Evolutionary conservation across 2,888 invertebrate genomes (phyloP).

Genomic region (Coenonympha glycerion): DNA sequence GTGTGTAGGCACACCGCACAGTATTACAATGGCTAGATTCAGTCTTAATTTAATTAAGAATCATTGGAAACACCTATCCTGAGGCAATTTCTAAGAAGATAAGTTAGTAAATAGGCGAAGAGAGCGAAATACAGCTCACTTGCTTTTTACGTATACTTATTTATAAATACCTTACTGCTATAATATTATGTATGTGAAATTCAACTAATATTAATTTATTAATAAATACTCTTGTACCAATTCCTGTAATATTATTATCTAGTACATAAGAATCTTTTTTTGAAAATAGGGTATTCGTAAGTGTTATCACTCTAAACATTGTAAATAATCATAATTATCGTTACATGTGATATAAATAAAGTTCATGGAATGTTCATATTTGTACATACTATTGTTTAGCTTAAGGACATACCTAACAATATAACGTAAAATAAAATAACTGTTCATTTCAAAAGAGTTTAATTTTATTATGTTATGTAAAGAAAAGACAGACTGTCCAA

Average conservation of each 20-base stretch:
- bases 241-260: not conserved
- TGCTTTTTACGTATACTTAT: no score
- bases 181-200: no score
- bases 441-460: slow-evolving; percentile 58
- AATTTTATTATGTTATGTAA: slow-evolving; percentile 28
- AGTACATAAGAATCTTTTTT: not conserved
- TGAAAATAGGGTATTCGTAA: not conserved
- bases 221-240: not conserved
- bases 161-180: no score
- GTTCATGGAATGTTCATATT: slow-evolving; percentile 45
- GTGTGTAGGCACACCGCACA: no score
- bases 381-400: slow-evolving; percentile 52
- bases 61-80: no score
- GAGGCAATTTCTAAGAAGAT: no score
- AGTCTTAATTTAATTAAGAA: no score
- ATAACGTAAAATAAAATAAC: slow-evolving; percentile 43
- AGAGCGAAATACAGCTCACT: no score
- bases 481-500: no score
- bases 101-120: no score
- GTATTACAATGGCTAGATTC: no score
- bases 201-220: no score
- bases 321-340: slow-evolving; percentile 28
- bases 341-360: slow-evolving; percentile 36
- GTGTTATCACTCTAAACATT: slow-evolving; percentile 16
- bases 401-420: slow-evolving; percentile 44